Evolutionary conservation across 2,113 vertebrate genomes (phyloP).

Genomic region (Myotis lucifugus): DNA sequence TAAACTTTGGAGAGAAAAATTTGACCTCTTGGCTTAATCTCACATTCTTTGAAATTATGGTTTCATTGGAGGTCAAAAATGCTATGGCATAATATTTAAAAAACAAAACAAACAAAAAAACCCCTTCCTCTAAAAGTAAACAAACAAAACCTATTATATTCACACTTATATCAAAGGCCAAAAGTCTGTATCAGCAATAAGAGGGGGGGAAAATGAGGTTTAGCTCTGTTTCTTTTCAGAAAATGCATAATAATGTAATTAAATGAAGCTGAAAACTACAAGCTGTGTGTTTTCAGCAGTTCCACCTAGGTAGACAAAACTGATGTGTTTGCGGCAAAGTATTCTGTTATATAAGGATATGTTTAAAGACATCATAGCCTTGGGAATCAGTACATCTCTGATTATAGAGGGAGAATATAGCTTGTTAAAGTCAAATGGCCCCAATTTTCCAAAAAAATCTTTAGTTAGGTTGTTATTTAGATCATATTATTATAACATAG

Average conservation of each 20-base stretch:
- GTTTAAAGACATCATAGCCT: neutral
- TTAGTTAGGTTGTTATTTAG: neutral
- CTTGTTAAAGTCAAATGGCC: neutral
- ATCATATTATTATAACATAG: neutral
- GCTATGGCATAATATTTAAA: neutral
- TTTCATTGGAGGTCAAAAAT: neutral
- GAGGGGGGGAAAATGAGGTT: neutral
- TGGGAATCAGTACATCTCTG: neutral
- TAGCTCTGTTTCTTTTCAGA: neutral
- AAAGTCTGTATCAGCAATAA: neutral
- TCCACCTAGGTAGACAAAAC: neutral
- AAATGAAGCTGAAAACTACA: neutral
- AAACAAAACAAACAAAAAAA: neutral
- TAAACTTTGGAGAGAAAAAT: neutral
- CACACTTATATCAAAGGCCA: neutral
- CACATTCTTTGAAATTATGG: neutral
- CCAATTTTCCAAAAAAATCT: neutral
- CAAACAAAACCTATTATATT: neutral
- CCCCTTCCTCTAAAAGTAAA: neutral
- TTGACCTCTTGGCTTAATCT: neutral
- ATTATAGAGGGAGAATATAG: neutral
- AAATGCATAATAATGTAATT: neutral
- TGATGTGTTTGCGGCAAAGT: neutral
- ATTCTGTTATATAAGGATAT: neutral
- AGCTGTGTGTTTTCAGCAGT: neutral